A percentile compares a stretch with the other conserved stretches of the same genome.
These are phyloP conservation scores for Semaprochilodus insignis DNA, from an alignment of 2,797 vertebrate species.

Conservation along the genomic window DNA sequence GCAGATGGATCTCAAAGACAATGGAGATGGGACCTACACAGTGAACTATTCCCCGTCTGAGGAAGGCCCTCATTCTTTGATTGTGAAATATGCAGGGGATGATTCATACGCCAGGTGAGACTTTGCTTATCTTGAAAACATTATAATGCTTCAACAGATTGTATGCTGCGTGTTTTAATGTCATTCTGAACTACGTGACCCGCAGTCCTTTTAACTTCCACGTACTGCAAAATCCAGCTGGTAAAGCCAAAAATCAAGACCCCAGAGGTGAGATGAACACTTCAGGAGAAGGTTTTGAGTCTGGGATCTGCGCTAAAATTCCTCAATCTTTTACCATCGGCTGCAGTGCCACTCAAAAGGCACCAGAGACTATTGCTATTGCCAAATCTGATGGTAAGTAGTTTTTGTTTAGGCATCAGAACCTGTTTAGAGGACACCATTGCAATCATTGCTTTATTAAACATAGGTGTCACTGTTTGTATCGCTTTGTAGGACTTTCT, in stretches of 20 bases:
- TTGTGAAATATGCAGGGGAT: neutral
- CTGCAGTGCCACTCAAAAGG: conserved; percentile 74
- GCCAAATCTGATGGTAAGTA: neutral
- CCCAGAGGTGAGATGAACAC: neutral
- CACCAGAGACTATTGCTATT: conserved; percentile 51
- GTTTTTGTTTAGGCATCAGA: neutral
- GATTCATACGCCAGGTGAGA: neutral
- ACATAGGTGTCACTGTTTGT: too few relatives aligned
- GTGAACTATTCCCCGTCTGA: neutral
- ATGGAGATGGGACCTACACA: conserved; percentile 10
- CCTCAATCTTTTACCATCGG: conserved; percentile 74
- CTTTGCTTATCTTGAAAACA: neutral
- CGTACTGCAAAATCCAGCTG: conserved; percentile 9
- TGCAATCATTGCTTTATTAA: too few relatives aligned
- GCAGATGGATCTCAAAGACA: neutral
- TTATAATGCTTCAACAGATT: neutral
- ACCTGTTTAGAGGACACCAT: neutral
- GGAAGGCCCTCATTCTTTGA: conserved; percentile 14
- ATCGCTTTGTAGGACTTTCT: too few relatives aligned
- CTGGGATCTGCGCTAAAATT: conserved; percentile 65
- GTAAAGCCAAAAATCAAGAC: neutral
- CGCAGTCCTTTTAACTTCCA: neutral
- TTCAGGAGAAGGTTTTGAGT: neutral
- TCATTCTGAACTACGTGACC: neutral
- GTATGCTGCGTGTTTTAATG: neutral